Evolutionary conservation across 2,113 vertebrate species (phyloP).

Genomic region (Atlantisia rogersi): DNA sequence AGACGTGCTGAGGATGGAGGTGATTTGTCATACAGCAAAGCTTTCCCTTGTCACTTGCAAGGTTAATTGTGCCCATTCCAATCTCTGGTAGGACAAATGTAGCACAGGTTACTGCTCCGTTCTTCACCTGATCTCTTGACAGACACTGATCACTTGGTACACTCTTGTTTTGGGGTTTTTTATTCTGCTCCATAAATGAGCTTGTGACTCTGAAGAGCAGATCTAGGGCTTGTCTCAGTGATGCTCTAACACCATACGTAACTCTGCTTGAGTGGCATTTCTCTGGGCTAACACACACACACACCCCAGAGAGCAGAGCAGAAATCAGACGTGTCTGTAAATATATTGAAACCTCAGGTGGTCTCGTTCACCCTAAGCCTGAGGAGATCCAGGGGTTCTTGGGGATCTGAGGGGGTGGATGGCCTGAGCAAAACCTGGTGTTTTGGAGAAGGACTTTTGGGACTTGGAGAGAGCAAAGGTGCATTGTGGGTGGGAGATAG

Average conservation of each 20-base stretch:
- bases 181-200: not conserved
- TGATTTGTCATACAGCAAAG: not conserved
- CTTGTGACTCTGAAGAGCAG: not conserved
- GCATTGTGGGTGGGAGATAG: not conserved
- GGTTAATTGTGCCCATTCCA: not conserved
- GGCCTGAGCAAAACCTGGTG: not conserved
- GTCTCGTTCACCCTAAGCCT: not conserved
- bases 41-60: constrained; percentile 4
- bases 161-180: not conserved
- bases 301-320: not conserved
- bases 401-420: not conserved
- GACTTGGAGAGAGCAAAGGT: not conserved
- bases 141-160: not conserved
- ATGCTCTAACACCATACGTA: not conserved
- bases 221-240: not conserved
- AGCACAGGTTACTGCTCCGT: not conserved
- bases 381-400: not conserved
- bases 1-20: not conserved
- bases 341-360: not conserved
- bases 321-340: not conserved
- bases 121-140: not conserved
- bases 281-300: not conserved
- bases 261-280: not conserved
- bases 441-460: not conserved
- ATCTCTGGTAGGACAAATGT: not conserved